Evolutionary conservation across 2,888 invertebrate genomes (phyloP), one percentile per base, ranked within the genome.

Genomic region (Calliphora vomitoria): DNA sequence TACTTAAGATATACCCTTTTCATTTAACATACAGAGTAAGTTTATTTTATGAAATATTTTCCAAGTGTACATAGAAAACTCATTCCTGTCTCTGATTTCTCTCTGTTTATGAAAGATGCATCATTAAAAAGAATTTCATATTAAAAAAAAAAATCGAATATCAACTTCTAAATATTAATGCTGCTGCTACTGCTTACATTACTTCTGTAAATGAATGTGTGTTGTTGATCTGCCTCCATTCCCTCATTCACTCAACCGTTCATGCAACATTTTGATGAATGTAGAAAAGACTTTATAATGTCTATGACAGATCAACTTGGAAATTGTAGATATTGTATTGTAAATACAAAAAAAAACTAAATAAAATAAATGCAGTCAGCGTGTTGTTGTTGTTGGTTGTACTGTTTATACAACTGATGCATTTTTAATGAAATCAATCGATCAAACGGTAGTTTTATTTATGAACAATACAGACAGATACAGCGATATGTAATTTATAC

Each of bases 361-460:
- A 35, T 35, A 53, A 71, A 44, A 11, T 44, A 62, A 62, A 60
- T 71, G 60, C 31, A 75, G 47, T 74, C 53, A 8, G 0, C n/a
- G 8, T 62, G 13, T 47, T 53, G n/a, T 8, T 35, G 31, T 35
- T 64, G 62, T 44, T 58, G 47, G 62, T 44, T 58, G 47, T 71
- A 74, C 66, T 79, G 55, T 72, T 72, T 90, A 91, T 91, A 91
- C 71, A 79, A 66, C 74, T 75, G 92, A 91, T 93, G 92, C 92
- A 92, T 91, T 92, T 92, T 90, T 91, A 93, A 92, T 93, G 93
- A 92, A 92, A 92, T 89, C 92, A 90, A 92, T 93, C 92, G 92
- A 92, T 92, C 92, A 92, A 85, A 80, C 80, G 85, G 85, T 85
- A 80, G 85, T 85, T 85, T 85, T 85, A 75, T 75, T 80, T 85